Evolutionary conservation across 2,888 invertebrate genomes (phyloP).

Genomic region (Macrophya annulata): DNA sequence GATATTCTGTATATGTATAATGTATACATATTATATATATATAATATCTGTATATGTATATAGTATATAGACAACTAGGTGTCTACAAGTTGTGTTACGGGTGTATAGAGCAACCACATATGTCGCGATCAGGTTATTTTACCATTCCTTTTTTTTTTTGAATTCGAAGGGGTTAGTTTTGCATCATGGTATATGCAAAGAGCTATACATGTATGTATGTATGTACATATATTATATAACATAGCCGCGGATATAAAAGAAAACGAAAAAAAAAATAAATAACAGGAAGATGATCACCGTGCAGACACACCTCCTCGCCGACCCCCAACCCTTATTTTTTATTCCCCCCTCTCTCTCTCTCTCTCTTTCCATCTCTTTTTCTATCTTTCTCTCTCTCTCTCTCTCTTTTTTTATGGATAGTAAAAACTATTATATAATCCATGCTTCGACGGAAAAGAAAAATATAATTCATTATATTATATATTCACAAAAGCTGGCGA

Average conservation of each 20-base stretch:
- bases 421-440: constrained; percentile 79
- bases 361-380: background rate
- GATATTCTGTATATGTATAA: too few species aligned
- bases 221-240: background rate
- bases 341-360: background rate
- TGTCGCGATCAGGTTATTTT: background rate
- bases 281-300: background rate
- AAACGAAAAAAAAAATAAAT: background rate
- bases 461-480: constrained; percentile 78
- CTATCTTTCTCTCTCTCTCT: background rate
- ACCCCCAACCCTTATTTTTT: background rate
- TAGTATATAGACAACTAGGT: background rate
- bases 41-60: too few species aligned
- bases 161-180: background rate
- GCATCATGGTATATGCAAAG: too few species aligned
- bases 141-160: background rate
- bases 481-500: constrained; percentile 68
- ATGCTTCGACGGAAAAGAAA: constrained; percentile 78
- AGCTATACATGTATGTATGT: background rate
- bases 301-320: background rate
- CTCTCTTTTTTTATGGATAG: constrained; percentile 64
- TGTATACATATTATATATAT: too few species aligned
- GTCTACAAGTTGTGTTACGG: background rate
- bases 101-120: background rate
- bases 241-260: too few species aligned